Percentiles rank a stretch among this genome's conserved stretches.
Conservation (phyloP, 2,888 invertebrate genomes). For the Tridacna crocea region DNA sequence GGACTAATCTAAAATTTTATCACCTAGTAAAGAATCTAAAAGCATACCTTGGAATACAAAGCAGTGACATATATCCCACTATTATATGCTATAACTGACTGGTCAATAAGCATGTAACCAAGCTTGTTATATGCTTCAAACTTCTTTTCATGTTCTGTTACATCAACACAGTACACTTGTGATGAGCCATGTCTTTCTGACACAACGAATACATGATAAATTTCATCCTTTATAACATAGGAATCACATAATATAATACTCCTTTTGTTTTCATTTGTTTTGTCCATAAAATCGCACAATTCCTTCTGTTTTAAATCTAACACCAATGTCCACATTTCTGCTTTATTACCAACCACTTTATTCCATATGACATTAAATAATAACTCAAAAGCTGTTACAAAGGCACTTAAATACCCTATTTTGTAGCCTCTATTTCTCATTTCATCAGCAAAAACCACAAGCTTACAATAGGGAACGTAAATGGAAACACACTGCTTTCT, state of each 20-base stretch:
- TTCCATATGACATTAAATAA: constrained; percentile 74
- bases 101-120: constrained; percentile 21
- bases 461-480: constrained; percentile 45
- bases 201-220: constrained; percentile 56
- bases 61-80: constrained; percentile 42
- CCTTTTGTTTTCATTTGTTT: constrained; percentile 23
- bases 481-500: constrained; percentile 62
- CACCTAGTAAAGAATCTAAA: too few species aligned
- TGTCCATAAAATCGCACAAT: constrained; percentile 31
- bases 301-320: constrained; percentile 45
- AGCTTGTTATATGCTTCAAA: not conserved
- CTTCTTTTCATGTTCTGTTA: constrained; percentile 22
- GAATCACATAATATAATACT: constrained; percentile 40
- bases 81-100: constrained; percentile 30
- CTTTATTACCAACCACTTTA: constrained; percentile 18
- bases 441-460: constrained; percentile 36
- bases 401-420: constrained; percentile 58
- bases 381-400: constrained; percentile 47
- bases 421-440: constrained; percentile 56
- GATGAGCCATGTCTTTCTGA: not conserved
- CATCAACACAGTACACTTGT: constrained; percentile 36
- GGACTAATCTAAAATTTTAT: too few species aligned
- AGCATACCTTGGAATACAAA: constrained; percentile 24
- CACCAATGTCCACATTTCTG: constrained; percentile 32
- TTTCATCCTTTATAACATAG: constrained; percentile 27